These are phyloP conservation scores for Daphoenositta chrysoptera DNA, from an alignment of 2,113 vertebrate species.

Conservation along the genomic window DNA sequence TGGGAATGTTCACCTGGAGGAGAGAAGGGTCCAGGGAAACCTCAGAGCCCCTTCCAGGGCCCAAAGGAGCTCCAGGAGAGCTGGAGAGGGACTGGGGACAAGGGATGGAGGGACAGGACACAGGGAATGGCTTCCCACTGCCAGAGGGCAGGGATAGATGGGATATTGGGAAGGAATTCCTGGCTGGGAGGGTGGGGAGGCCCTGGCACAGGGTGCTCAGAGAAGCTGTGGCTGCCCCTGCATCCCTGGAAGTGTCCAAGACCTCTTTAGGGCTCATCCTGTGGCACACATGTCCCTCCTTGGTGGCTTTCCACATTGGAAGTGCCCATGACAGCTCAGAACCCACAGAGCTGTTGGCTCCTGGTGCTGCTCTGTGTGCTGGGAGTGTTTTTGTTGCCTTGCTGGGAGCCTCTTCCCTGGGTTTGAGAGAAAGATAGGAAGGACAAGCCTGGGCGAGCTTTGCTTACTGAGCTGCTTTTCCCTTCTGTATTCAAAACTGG, in stretches of 20 bases:
- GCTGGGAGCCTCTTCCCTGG: neutral
- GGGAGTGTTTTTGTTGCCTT: neutral
- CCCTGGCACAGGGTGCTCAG: neutral
- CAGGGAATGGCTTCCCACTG: neutral
- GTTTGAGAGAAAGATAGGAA: neutral
- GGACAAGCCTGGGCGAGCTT: neutral
- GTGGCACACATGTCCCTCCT: neutral
- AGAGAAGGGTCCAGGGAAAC: neutral
- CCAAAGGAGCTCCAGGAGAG: neutral
- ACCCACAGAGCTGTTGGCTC: accelerated
- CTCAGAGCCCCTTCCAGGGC: neutral
- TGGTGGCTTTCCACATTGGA: accelerated
- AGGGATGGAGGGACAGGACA: neutral
- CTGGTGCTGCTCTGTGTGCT: neutral
- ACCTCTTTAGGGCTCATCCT: neutral
- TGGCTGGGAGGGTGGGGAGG: accelerated
- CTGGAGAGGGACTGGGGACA: neutral
- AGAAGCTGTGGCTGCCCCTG: neutral
- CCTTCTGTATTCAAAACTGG: neutral
- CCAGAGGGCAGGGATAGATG: neutral
- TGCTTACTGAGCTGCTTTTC: neutral
- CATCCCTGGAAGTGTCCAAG: neutral
- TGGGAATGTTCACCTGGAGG: neutral
- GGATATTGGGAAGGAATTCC: neutral
- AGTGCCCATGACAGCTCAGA: accelerated